phyloP scores from a whole-genome alignment of 2,113 vertebrate species.

The Rhagologus leucostigma region DNA sequence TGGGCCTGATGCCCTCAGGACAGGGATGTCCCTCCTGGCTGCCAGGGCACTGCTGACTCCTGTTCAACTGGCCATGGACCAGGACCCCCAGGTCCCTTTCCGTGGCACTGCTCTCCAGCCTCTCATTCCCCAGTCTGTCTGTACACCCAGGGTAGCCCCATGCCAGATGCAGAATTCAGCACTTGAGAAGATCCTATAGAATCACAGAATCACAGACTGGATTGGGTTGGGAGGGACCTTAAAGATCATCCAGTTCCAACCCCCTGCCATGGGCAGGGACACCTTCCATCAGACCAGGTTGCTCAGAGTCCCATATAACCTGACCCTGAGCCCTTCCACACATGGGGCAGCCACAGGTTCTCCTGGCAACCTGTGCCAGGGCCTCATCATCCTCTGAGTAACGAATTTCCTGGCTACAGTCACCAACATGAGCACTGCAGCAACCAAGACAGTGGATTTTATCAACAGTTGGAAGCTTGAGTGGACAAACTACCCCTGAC shows the following conservation, averaged over 20 bases:
- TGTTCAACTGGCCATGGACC: fast-evolving
- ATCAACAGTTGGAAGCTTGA: background rate
- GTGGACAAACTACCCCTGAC: background rate
- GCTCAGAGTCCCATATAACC: background rate
- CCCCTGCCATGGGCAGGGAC: background rate
- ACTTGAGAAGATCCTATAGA: background rate
- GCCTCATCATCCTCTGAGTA: background rate
- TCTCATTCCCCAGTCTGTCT: background rate
- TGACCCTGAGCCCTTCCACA: background rate
- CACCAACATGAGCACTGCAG: background rate
- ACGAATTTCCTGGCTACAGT: background rate
- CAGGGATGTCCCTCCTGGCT: background rate
- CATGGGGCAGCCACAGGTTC: background rate
- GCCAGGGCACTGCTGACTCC: background rate
- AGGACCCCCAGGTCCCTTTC: background rate
- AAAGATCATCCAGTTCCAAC: background rate
- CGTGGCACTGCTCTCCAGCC: background rate
- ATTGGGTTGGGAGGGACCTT: background rate
- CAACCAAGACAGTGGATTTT: background rate
- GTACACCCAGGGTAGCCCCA: background rate
- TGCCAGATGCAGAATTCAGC: background rate
- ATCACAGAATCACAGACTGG: background rate
- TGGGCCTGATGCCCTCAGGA: background rate
- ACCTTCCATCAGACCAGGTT: background rate
- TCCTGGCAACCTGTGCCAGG: background rate